These are phyloP conservation scores for Thalassarche chlororhynchos DNA, from an alignment of 2,113 vertebrate genomes.

Conservation along the genomic window DNA sequence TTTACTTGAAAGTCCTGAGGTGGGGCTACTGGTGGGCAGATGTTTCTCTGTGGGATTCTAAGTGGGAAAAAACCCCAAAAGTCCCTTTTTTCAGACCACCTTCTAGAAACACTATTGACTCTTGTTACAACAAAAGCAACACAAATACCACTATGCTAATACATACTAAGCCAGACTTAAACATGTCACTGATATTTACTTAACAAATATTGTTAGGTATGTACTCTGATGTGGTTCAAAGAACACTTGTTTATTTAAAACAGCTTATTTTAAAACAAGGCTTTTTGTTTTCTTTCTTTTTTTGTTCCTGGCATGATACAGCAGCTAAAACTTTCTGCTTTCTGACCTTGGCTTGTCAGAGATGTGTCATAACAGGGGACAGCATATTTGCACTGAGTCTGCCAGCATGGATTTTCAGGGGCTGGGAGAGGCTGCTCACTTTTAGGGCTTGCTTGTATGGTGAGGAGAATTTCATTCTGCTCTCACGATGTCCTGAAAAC, in stretches of 20 bases:
- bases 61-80: background rate
- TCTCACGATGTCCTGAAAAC: background rate
- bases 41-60: background rate
- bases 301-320: background rate
- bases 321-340: background rate
- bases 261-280: conserved; percentile 11
- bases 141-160: background rate
- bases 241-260: background rate
- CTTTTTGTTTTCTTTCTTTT: background rate
- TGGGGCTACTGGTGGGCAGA: background rate
- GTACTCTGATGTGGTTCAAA: conserved; percentile 21
- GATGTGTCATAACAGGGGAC: background rate
- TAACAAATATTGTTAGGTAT: background rate
- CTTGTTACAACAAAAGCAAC: background rate
- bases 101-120: background rate
- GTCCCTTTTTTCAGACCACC: background rate
- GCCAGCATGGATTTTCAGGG: background rate
- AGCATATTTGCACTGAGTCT: background rate
- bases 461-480: background rate
- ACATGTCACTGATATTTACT: conserved; percentile 30
- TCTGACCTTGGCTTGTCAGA: background rate
- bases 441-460: background rate
- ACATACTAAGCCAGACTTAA: background rate
- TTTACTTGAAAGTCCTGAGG: background rate
- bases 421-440: background rate